Percentiles rank a stretch among this genome's conserved stretches.
Conservation (phyloP, 2,797 vertebrate genomes). For the Alcedo atthis region DNA sequence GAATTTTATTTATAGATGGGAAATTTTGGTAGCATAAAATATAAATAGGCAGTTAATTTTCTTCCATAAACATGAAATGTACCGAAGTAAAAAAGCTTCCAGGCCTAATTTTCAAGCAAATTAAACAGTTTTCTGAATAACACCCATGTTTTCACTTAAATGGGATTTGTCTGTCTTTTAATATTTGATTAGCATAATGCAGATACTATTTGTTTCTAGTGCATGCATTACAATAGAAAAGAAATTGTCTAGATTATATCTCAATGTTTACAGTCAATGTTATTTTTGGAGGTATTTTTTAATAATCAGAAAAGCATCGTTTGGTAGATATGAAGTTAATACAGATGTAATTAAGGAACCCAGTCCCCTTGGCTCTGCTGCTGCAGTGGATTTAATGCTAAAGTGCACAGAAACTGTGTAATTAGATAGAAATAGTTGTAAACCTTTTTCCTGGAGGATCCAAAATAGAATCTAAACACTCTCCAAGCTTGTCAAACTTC, state of each 20-base stretch:
- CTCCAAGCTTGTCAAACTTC: background rate
- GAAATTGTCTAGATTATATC: background rate
- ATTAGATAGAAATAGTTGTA: background rate
- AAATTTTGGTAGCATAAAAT: background rate
- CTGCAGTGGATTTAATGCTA: background rate
- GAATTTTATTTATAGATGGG: background rate
- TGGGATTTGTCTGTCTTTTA: background rate
- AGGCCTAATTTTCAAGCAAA: background rate
- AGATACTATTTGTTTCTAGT: background rate
- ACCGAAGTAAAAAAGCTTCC: background rate
- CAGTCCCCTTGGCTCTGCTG: background rate
- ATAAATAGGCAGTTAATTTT: background rate
- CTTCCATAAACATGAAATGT: background rate
- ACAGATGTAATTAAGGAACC: background rate
- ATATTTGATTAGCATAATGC: background rate
- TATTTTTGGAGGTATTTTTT: background rate
- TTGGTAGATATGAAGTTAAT: background rate
- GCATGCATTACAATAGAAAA: background rate
- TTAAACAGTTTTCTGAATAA: background rate
- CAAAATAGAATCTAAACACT: background rate
- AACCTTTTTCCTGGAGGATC: background rate
- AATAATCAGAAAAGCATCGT: background rate
- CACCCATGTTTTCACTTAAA: background rate
- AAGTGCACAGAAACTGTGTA: background rate
- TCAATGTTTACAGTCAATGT: background rate